A percentile compares a stretch with the other conserved stretches of the same genome.
These are phyloP conservation scores for Cynoglossus semilaevis DNA, from an alignment of 2,113 vertebrate genomes.

Conservation along the genomic window DNA sequence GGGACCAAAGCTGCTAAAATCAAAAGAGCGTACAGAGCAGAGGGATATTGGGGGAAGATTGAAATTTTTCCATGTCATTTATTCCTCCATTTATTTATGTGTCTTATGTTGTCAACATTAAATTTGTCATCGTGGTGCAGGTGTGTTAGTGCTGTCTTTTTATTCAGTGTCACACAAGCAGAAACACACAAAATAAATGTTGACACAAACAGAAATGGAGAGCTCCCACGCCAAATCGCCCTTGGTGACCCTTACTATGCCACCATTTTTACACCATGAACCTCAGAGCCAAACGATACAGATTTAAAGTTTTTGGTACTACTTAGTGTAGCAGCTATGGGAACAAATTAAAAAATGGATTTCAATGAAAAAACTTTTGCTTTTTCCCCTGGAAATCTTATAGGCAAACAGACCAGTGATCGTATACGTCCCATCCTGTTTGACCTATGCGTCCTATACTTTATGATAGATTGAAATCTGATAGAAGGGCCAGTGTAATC, in stretches of 20 bases:
- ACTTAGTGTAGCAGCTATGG: no score
- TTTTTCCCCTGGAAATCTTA: no score
- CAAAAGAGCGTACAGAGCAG: background rate
- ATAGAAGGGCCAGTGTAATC: background rate
- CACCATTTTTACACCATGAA: no score
- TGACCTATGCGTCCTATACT: background rate
- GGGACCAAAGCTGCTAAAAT: background rate
- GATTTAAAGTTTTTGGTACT: no score
- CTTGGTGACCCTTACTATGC: no score
- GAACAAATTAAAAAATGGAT: background rate
- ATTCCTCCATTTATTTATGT: background rate
- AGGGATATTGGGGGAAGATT: background rate
- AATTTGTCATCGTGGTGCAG: slow-evolving; percentile 1
- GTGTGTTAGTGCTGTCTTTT: background rate
- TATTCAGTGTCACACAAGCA: slow-evolving; percentile 4
- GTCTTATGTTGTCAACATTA: background rate
- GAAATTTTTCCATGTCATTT: background rate
- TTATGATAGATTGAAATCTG: background rate
- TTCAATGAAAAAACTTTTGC: no score
- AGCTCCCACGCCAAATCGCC: no score
- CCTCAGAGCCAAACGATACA: no score
- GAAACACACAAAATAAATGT: background rate
- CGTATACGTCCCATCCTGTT: background rate
- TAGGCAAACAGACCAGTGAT: background rate
- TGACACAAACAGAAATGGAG: no score